phyloP scores from a whole-genome alignment of 2,113 vertebrate species.

The Mandrillus leucophaeus region DNA sequence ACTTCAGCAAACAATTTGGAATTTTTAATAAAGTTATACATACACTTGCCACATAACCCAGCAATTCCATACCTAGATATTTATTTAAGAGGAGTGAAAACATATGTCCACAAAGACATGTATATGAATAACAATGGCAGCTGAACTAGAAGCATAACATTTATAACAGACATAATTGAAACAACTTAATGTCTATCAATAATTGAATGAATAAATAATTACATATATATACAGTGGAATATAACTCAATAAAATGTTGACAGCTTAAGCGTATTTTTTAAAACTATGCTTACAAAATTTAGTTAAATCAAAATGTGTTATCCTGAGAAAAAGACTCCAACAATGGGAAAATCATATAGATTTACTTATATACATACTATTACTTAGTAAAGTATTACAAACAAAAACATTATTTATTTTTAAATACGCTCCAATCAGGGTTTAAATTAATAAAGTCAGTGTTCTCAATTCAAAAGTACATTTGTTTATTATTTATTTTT shows the following conservation, averaged over 20 bases:
- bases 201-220: background rate
- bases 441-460: slow-evolving; percentile 8
- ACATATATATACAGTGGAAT: background rate
- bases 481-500: slow-evolving; percentile 28
- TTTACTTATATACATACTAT: background rate
- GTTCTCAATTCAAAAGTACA: background rate
- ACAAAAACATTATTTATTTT: slow-evolving; percentile 13
- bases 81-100: slow-evolving; percentile 20
- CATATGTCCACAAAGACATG: background rate
- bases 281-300: background rate
- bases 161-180: background rate
- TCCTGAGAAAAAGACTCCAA: background rate
- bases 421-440: background rate
- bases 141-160: background rate
- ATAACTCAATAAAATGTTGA: background rate
- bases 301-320: background rate
- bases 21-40: slow-evolving; percentile 16
- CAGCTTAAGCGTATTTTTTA: background rate
- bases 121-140: background rate
- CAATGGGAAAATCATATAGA: background rate
- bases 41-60: background rate
- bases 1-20: background rate
- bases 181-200: background rate
- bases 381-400: background rate
- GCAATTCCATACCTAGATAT: background rate